These are phyloP conservation scores for Dryomyza anilis DNA, from an alignment of 2,888 invertebrate genomes.

Conservation along the genomic window DNA sequence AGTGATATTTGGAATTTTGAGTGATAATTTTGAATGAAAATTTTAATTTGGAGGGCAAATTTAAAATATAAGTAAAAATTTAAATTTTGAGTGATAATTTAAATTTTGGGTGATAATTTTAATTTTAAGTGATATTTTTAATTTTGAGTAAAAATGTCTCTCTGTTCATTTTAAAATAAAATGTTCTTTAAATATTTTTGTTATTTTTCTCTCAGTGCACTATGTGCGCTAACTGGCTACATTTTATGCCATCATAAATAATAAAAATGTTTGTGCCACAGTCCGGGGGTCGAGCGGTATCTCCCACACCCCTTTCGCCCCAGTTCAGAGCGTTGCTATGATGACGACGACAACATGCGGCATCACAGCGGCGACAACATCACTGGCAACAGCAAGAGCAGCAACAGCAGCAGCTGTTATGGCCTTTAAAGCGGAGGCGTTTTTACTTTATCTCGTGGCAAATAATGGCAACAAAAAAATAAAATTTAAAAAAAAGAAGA, in stretches of 20 bases:
- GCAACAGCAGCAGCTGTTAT: constrained; percentile 26
- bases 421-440: constrained; percentile 20
- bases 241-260: constrained; percentile 42
- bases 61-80: too few relatives aligned
- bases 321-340: too few relatives aligned
- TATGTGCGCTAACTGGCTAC: not conserved
- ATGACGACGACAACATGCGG: constrained; percentile 27
- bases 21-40: too few relatives aligned
- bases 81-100: too few relatives aligned
- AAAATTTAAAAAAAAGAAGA: not conserved
- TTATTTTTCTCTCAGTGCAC: constrained; percentile 14
- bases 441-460: constrained; percentile 16
- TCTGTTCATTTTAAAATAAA: too few relatives aligned
- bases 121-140: too few relatives aligned
- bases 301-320: too few relatives aligned
- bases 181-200: too few relatives aligned
- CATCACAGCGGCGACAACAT: constrained; percentile 32
- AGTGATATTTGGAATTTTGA: too few relatives aligned
- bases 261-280: constrained; percentile 47
- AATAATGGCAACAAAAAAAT: constrained; percentile 10
- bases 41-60: too few relatives aligned
- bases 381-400: not conserved
- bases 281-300: too few relatives aligned
- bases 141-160: not conserved
- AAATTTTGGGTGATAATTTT: too few relatives aligned